These are phyloP conservation scores for Micromussa lordhowensis DNA, from an alignment of 92 coral and sea anemone genomes.

Conservation along the genomic window DNA sequence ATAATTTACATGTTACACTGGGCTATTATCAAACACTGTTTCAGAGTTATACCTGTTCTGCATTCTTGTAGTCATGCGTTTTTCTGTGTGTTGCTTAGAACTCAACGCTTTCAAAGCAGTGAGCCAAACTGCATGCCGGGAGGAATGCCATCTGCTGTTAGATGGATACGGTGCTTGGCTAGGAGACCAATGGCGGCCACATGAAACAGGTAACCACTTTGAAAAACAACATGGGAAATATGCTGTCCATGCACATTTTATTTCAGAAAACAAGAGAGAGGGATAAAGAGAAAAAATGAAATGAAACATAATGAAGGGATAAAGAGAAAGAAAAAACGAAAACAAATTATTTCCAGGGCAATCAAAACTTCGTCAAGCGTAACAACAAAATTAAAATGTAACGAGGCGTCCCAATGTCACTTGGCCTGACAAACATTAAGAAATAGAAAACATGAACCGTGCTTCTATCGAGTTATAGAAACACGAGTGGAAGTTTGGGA, in stretches of 20 bases:
- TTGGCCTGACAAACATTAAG: no score
- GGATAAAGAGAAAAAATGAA: neutral
- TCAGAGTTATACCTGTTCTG: no score
- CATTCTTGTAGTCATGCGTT: neutral
- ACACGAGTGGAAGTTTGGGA: no score
- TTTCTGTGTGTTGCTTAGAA: conserved; percentile 39
- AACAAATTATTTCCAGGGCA: no score
- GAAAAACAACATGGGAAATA: neutral
- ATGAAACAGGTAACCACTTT: conserved; percentile 51
- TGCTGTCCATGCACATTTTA: neutral
- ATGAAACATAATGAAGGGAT: no score
- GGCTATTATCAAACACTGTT: no score
- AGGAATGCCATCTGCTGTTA: conserved; percentile 74
- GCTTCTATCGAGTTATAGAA: no score
- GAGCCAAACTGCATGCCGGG: conserved; percentile 81
- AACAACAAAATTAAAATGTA: no score
- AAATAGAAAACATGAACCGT: no score
- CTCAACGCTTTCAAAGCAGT: conserved; percentile 69
- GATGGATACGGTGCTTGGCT: conserved; percentile 86
- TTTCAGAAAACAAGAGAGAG: neutral
- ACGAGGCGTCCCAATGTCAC: neutral
- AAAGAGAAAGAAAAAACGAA: neutral
- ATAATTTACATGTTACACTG: no score
- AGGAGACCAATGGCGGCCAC: conserved; percentile 71
- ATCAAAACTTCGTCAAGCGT: no score